Evolutionary conservation across 2,888 invertebrate species (phyloP).

Genomic region (Antitype chi): DNA sequence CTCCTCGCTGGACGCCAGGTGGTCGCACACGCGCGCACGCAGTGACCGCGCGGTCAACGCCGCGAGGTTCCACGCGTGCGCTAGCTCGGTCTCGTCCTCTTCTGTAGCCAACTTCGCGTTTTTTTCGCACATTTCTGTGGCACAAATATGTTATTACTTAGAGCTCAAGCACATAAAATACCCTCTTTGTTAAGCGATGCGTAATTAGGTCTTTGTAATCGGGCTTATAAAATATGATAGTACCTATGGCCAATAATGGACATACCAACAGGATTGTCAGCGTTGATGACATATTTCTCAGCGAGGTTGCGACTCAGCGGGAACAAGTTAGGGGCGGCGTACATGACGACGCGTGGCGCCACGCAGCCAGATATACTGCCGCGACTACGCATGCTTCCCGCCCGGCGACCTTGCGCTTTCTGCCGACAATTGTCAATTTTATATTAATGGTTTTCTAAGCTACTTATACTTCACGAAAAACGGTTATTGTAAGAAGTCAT

Average conservation of each 20-base stretch:
- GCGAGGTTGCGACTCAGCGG: constrained; percentile 95
- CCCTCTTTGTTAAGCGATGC: too few species aligned
- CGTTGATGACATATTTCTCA: constrained; percentile 93
- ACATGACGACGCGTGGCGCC: constrained; percentile 92
- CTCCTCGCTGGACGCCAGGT: constrained; percentile 90
- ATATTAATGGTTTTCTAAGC: too few species aligned
- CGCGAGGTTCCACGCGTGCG: constrained; percentile 97
- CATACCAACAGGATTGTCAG: constrained; percentile 86
- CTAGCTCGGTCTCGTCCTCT: constrained; percentile 94
- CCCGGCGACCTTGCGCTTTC: constrained; percentile 88
- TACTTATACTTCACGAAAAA: too few species aligned
- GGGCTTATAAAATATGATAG: too few species aligned
- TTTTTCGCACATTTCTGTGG: constrained; percentile 93
- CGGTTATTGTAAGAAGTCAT: too few species aligned
- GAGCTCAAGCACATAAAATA: too few species aligned
- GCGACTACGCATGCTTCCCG: constrained; percentile 86
- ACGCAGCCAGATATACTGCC: constrained; percentile 86
- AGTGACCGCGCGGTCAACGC: constrained; percentile 92
- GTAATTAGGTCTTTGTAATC: too few species aligned
- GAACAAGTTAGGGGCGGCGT: constrained; percentile 94
- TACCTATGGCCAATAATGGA: too few species aligned
- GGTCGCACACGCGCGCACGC: constrained; percentile 79
- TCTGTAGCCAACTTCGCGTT: constrained; percentile 95
- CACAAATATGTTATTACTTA: background rate
- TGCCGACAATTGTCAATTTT: constrained; percentile 55